Conservation (phyloP, 1,140 invertebrate species). For the Orchestia grillus region DNA sequence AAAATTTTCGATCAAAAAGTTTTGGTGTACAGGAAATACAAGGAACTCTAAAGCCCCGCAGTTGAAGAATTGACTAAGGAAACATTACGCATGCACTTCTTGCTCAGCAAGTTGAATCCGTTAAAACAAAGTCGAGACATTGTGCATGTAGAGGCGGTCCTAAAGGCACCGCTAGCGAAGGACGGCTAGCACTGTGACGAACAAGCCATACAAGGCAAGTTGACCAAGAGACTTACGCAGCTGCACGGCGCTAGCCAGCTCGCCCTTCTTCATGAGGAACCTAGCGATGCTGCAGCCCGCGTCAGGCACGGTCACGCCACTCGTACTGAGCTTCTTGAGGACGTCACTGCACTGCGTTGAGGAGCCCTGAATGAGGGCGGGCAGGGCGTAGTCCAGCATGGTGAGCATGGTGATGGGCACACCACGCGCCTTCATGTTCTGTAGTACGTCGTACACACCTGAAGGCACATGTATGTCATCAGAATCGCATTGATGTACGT, state of each 20-base stretch:
- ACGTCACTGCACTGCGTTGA: not conserved
- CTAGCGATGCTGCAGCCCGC: not conserved
- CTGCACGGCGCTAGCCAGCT: not conserved
- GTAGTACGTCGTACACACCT: not conserved
- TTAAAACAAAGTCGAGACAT: not conserved
- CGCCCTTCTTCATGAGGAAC: not conserved
- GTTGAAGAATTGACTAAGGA: too few relatives aligned
- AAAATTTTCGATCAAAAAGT: too few relatives aligned
- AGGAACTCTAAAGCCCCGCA: too few relatives aligned
- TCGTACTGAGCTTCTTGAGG: not conserved
- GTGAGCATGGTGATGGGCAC: not conserved
- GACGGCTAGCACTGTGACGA: not conserved
- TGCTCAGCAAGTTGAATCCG: too few relatives aligned
- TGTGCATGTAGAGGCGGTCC: not conserved
- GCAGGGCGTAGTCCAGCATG: conserved; percentile 22
- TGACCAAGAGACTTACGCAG: conserved; percentile 1
- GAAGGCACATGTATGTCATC: not conserved
- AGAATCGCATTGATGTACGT: not conserved
- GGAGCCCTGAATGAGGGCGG: not conserved
- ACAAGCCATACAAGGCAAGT: not conserved
- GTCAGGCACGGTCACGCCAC: not conserved
- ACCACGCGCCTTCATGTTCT: conserved; percentile 2
- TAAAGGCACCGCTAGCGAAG: not conserved
- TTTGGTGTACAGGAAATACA: too few relatives aligned
- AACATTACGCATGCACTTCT: too few relatives aligned